A percentile compares a stretch with the other conserved stretches of the same genome.
phyloP scores from a whole-genome alignment of 1,140 invertebrate species.

The Drosophila nigromelanica region DNA sequence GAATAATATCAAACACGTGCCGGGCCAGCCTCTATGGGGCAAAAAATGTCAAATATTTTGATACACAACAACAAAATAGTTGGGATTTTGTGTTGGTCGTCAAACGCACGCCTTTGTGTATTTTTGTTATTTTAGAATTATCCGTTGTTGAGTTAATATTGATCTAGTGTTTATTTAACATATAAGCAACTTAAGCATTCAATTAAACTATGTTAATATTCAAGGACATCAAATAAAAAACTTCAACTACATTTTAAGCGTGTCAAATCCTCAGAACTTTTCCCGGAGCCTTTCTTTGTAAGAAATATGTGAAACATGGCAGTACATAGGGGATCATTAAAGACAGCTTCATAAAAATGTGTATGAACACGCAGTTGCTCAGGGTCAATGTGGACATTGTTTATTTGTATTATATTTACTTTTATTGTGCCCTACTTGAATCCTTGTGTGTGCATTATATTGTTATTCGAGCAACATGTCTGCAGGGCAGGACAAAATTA shows the following conservation, averaged over 20 bases:
- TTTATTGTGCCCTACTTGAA: slow-evolving; percentile 18
- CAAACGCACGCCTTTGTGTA: not conserved
- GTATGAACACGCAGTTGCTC: slow-evolving; percentile 32
- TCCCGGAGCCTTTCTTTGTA: too few species aligned
- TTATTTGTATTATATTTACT: slow-evolving; percentile 33
- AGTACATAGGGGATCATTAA: slow-evolving; percentile 4
- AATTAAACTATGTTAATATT: too few species aligned
- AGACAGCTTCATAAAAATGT: slow-evolving; percentile 31
- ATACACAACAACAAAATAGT: slow-evolving; percentile 54
- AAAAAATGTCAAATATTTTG: slow-evolving; percentile 58
- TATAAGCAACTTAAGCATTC: too few species aligned
- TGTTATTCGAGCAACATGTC: slow-evolving; percentile 16
- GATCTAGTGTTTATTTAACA: too few species aligned
- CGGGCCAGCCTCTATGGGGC: slow-evolving; percentile 21
- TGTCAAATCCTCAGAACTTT: too few species aligned
- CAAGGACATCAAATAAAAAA: too few species aligned
- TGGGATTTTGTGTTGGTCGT: slow-evolving; percentile 38
- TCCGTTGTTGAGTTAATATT: too few species aligned
- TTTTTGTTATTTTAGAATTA: not conserved
- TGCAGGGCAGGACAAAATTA: not conserved
- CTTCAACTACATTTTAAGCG: too few species aligned
- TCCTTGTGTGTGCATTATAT: slow-evolving; percentile 30
- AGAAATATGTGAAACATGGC: too few species aligned
- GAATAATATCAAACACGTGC: slow-evolving; percentile 47
- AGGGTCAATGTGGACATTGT: slow-evolving; percentile 25